A percentile compares a stretch with the other conserved stretches of the same genome.
These are phyloP conservation scores for Cirrhinus molitorella DNA, from an alignment of 2,797 vertebrate species.

Conservation along the genomic window DNA sequence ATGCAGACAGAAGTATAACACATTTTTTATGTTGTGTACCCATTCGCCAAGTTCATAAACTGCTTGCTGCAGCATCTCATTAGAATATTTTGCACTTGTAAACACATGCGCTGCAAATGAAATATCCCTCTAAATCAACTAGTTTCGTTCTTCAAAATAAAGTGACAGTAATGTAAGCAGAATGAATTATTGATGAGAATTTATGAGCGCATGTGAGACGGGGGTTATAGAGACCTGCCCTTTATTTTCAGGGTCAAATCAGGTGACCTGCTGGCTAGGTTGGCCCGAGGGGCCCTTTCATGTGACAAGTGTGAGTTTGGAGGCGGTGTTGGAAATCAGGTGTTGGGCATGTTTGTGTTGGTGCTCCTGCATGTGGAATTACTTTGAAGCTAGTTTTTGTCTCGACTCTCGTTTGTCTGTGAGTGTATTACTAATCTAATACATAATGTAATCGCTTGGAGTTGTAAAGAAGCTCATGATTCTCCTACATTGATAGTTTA, in stretches of 20 bases:
- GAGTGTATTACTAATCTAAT: not conserved
- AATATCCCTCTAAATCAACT: constrained; percentile 43
- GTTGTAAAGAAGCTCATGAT: not conserved
- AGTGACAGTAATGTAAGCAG: constrained; percentile 61
- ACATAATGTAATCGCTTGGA: not conserved
- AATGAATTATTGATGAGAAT: constrained; percentile 62
- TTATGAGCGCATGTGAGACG: constrained; percentile 14
- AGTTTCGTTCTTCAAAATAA: constrained; percentile 53
- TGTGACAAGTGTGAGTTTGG: constrained; percentile 51
- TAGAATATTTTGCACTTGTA: not conserved
- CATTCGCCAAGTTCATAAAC: not conserved
- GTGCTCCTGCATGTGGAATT: constrained; percentile 36
- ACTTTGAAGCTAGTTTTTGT: constrained; percentile 22
- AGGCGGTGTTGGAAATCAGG: constrained; percentile 38
- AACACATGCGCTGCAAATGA: constrained; percentile 55
- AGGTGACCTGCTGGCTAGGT: constrained; percentile 25
- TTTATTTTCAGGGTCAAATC: constrained; percentile 55
- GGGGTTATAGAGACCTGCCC: constrained; percentile 30
- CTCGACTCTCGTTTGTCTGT: constrained; percentile 25
- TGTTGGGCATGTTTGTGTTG: constrained; percentile 28
- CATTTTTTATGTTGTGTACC: not conserved
- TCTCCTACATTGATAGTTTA: not conserved
- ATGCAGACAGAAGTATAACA: not conserved
- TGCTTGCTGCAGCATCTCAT: not conserved
- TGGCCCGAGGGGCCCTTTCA: constrained; percentile 40